These are phyloP conservation scores for Platyrinchus mystaceus DNA, from an alignment of 2,797 vertebrate genomes.

Conservation along the genomic window DNA sequence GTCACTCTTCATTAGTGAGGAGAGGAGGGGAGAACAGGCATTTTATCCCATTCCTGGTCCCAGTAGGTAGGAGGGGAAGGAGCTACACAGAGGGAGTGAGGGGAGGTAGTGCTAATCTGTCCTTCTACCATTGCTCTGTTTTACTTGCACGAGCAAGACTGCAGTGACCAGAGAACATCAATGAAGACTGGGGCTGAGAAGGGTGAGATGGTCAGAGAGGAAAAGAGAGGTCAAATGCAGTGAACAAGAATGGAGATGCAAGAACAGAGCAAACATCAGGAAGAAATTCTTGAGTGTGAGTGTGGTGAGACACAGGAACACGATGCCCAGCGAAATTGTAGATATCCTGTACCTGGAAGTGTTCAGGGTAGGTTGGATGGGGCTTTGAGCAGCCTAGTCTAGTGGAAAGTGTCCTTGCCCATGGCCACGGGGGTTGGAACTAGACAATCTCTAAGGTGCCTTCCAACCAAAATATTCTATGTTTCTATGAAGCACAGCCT, in stretches of 20 bases:
- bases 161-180: background rate
- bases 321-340: background rate
- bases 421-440: background rate
- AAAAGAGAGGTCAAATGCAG: background rate
- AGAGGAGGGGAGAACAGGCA: background rate
- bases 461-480: background rate
- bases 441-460: background rate
- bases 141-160: background rate
- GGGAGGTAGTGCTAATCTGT: background rate
- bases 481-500: background rate
- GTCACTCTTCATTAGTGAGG: background rate
- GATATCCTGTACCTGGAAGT: background rate
- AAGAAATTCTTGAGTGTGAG: background rate
- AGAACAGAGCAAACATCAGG: background rate
- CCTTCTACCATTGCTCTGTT: background rate
- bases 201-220: background rate
- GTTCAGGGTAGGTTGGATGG: background rate
- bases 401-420: rapidly evolving
- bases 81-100: background rate
- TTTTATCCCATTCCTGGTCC: background rate
- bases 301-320: background rate
- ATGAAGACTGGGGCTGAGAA: background rate
- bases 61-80: background rate
- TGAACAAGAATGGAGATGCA: rapidly evolving
- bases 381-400: background rate